Evolutionary conservation across 1,140 invertebrate species (phyloP).

Genomic region (Aphis craccivora): DNA sequence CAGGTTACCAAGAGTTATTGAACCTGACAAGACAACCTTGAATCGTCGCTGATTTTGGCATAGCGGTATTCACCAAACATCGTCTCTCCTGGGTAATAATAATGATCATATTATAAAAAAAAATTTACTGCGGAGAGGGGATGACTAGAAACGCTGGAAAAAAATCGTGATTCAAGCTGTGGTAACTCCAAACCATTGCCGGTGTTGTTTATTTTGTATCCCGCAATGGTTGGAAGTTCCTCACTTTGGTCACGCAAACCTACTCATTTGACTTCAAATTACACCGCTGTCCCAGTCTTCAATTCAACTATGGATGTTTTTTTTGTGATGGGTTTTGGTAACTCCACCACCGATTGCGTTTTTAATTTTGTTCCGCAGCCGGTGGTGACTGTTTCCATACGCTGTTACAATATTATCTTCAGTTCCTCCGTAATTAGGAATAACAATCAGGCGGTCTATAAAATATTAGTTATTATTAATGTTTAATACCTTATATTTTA

Average conservation of each 20-base stretch:
- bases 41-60: conserved; percentile 51
- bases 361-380: conserved; percentile 32
- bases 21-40: conserved; percentile 57
- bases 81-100: conserved; percentile 31
- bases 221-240: conserved; percentile 57
- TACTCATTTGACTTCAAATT: not conserved
- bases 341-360: conserved; percentile 58
- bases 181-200: conserved; percentile 58
- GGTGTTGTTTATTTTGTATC: conserved; percentile 51
- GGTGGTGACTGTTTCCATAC: conserved; percentile 53
- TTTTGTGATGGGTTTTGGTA: conserved; percentile 56
- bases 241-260: conserved; percentile 49
- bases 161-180: conserved; percentile 53
- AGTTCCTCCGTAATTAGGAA: not conserved
- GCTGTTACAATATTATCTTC: conserved; percentile 36
- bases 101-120: conserved; percentile 29
- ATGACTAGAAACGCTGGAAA: not conserved
- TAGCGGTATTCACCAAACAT: conserved; percentile 46
- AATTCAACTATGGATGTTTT: not conserved
- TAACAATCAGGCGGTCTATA: not conserved
- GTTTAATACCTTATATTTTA: not conserved
- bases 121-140: not conserved
- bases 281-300: not conserved
- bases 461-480: not conserved
- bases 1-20: conserved; percentile 56